phyloP scores from a whole-genome alignment of 2,113 vertebrate genomes.

The Xiphophorus couchianus region DNA sequence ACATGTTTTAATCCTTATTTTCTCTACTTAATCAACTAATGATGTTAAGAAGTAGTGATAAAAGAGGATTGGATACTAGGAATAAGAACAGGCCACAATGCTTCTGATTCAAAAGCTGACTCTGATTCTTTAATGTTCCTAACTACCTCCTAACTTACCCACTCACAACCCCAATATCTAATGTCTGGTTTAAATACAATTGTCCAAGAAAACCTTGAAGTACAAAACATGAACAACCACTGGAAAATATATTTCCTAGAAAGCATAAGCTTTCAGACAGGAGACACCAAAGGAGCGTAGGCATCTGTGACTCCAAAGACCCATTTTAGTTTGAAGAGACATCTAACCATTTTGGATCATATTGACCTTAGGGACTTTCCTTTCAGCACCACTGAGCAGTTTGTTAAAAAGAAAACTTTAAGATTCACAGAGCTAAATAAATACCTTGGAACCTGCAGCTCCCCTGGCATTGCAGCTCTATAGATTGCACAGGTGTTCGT shows the following conservation, averaged over 20 bases:
- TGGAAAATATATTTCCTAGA: neutral
- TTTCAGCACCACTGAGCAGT: neutral
- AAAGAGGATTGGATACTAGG: too few relatives aligned
- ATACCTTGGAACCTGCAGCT: neutral
- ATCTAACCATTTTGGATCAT: neutral
- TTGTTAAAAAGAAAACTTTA: neutral
- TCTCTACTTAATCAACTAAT: neutral
- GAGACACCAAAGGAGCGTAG: neutral
- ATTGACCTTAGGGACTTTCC: neutral
- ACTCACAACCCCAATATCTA: too few relatives aligned
- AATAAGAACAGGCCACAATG: too few relatives aligned
- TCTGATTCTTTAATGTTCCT: too few relatives aligned
- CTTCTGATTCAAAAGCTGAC: too few relatives aligned
- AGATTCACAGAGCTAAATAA: slow-evolving; percentile 6
- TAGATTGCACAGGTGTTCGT: neutral
- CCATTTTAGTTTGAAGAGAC: slow-evolving; percentile 1
- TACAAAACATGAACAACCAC: neutral
- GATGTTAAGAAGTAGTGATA: too few relatives aligned
- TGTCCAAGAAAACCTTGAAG: too few relatives aligned
- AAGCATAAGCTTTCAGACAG: neutral
- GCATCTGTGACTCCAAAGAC: neutral
- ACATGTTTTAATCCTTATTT: too few relatives aligned
- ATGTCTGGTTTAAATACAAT: neutral
- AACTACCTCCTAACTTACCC: too few relatives aligned
- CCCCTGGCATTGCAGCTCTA: neutral